A percentile compares a stretch with the other conserved stretches of the same genome.
phyloP scores from a whole-genome alignment of 2,113 vertebrate species.

The Ploceus nigricollis region DNA sequence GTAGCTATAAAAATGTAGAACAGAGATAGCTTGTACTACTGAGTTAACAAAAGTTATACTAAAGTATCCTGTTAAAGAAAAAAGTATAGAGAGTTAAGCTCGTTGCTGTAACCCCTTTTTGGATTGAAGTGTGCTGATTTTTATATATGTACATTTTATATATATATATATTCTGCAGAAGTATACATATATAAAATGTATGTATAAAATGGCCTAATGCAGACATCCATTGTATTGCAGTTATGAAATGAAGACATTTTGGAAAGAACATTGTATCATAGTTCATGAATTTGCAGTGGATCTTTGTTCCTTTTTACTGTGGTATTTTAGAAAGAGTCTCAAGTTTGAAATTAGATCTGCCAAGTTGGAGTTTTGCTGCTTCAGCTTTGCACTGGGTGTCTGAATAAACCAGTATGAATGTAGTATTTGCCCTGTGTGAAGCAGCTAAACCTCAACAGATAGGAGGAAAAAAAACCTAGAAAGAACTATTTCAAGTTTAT shows the following conservation, averaged over 20 bases:
- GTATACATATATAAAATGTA: constrained; percentile 54
- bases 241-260: constrained; percentile 77
- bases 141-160: constrained; percentile 59
- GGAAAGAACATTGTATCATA: constrained; percentile 86
- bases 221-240: constrained; percentile 80
- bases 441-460: constrained; percentile 78
- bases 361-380: constrained; percentile 83
- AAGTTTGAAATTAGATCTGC: constrained; percentile 82
- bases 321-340: constrained; percentile 89
- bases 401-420: constrained; percentile 90
- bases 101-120: constrained; percentile 85
- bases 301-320: constrained; percentile 89
- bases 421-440: constrained; percentile 82
- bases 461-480: constrained; percentile 80
- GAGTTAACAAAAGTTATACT: constrained; percentile 86
- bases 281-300: constrained; percentile 85
- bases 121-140: constrained; percentile 79
- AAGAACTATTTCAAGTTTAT: constrained; percentile 87
- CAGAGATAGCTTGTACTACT: constrained; percentile 90
- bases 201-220: constrained; percentile 77
- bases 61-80: constrained; percentile 78
- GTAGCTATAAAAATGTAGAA: constrained; percentile 87
- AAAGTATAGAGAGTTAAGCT: constrained; percentile 80
- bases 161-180: constrained; percentile 37
- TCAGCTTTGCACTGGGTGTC: constrained; percentile 82